Percentiles rank a stretch among this genome's conserved stretches.
Conservation (phyloP, 1,140 invertebrate genomes). For the Potamilus streckersoni region DNA sequence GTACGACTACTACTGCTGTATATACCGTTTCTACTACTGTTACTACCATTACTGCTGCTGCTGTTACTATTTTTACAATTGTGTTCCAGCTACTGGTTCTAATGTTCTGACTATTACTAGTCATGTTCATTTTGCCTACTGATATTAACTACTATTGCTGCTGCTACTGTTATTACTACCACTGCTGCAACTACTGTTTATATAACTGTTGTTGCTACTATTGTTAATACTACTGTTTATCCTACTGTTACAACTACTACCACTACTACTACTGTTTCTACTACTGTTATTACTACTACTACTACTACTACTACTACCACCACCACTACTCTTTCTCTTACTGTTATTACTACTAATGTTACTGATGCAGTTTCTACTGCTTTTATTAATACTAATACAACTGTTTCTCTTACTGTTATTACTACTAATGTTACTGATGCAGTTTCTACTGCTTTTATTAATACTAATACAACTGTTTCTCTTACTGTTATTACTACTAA, state of each 20-base stretch:
- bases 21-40: background rate
- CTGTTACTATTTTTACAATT: conserved; percentile 9
- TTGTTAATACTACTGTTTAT: conserved; percentile 4
- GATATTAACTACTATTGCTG: background rate
- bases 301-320: conserved; percentile 12
- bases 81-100: conserved; percentile 26
- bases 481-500: background rate
- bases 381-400: background rate
- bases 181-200: conserved; percentile 23
- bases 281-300: too few species aligned
- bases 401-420: conserved; percentile 2
- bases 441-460: background rate
- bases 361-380: background rate
- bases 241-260: too few species aligned
- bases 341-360: conserved; percentile 11
- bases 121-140: conserved; percentile 1
- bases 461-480: background rate
- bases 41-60: conserved; percentile 1
- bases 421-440: conserved; percentile 1
- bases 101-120: conserved; percentile 28
- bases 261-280: too few species aligned
- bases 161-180: conserved; percentile 21
- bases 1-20: background rate
- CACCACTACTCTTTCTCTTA: conserved; percentile 14
- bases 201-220: conserved; percentile 16